Conservation (phyloP, 2,888 invertebrate species). For the Tachina lurida region DNA sequence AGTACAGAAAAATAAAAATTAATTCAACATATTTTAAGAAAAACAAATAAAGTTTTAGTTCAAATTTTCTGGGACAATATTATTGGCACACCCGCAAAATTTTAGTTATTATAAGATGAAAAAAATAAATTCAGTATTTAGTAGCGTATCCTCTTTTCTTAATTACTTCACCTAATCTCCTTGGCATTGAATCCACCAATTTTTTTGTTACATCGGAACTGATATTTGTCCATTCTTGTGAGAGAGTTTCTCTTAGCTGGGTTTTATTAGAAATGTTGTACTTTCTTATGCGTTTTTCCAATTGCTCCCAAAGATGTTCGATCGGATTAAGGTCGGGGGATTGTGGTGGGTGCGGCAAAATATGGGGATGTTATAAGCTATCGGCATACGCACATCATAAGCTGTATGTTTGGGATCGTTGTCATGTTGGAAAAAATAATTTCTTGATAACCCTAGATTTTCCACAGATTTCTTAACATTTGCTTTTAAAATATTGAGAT, state of each 20-base stretch:
- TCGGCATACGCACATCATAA: slow-evolving; percentile 10
- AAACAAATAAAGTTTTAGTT: slow-evolving; percentile 16
- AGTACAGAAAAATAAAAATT: slow-evolving; percentile 19
- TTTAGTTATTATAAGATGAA: not conserved
- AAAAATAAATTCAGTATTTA: not conserved
- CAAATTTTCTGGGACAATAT: slow-evolving; percentile 6
- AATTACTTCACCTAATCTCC: slow-evolving; percentile 1
- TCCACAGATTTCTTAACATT: slow-evolving; percentile 21
- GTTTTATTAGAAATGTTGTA: slow-evolving; percentile 13
- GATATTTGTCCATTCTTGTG: slow-evolving; percentile 23
- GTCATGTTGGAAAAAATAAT: slow-evolving; percentile 19
- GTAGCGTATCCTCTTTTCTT: not conserved
- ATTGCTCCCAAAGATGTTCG: not conserved
- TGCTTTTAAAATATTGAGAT: slow-evolving; percentile 21
- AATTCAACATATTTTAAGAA: slow-evolving; percentile 8
- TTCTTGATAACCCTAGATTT: slow-evolving; percentile 9
- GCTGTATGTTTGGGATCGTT: slow-evolving; percentile 8
- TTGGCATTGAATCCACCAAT: not conserved
- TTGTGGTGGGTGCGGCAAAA: slow-evolving; percentile 8
- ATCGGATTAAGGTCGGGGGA: slow-evolving; percentile 17
- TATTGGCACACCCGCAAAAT: slow-evolving; percentile 21
- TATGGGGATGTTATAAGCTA: slow-evolving; percentile 5
- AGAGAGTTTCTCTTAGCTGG: slow-evolving; percentile 23
- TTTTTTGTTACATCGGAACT: slow-evolving; percentile 10
- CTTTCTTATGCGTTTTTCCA: slow-evolving; percentile 1